phyloP scores from a whole-genome alignment of 2,113 vertebrate species.

The Callipepla californica region DNA sequence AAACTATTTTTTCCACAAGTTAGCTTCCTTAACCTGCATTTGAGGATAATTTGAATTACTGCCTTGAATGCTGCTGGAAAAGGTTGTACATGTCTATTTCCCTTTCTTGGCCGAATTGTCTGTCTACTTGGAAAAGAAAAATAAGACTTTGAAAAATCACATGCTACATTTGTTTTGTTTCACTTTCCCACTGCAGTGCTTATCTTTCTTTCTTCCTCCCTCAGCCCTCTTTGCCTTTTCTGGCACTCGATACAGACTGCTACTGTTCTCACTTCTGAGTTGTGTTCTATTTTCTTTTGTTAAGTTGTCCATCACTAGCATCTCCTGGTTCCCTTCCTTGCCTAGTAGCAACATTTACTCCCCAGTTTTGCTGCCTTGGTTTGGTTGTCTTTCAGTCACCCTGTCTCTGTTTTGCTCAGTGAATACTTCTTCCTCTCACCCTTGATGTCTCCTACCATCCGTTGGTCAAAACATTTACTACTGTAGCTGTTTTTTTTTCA shows the following conservation, averaged over 20 bases:
- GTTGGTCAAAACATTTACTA: neutral
- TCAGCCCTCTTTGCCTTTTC: neutral
- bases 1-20: neutral
- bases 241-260: neutral
- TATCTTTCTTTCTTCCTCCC: neutral
- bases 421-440: neutral
- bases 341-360: neutral
- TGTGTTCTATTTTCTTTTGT: neutral
- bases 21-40: neutral
- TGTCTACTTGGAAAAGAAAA: neutral
- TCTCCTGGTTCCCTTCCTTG: neutral
- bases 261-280: neutral
- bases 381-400: neutral
- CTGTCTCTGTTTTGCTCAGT: neutral
- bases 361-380: neutral
- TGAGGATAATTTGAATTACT: neutral
- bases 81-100: neutral
- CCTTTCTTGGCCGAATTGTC: neutral
- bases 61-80: neutral
- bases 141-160: neutral
- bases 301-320: neutral
- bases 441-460: neutral
- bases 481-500: neutral
- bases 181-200: neutral
- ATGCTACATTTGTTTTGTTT: neutral